Evolutionary conservation across 2,797 vertebrate species (phyloP).

Genomic region (Lophius americanus): DNA sequence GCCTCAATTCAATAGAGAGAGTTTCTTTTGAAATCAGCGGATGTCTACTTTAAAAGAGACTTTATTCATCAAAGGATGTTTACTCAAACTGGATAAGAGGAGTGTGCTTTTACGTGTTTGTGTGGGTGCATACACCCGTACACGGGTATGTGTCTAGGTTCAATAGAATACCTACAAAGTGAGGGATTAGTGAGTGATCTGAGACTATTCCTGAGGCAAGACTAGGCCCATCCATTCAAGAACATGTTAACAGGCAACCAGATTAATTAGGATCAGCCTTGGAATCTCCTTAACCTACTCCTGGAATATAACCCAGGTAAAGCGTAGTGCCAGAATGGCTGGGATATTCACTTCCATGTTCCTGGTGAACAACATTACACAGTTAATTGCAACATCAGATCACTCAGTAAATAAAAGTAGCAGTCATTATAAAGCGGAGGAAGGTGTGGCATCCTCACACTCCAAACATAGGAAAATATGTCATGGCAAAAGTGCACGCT

Average conservation of each 20-base stretch:
- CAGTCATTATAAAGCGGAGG: constrained; percentile 36
- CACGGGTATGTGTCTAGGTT: constrained; percentile 46
- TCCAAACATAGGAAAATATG: constrained; percentile 58
- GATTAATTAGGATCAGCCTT: constrained; percentile 26
- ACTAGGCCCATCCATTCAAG: constrained; percentile 69
- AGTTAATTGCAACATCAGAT: constrained; percentile 59
- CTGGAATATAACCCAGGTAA: constrained; percentile 42
- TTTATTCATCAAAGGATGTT: constrained; percentile 81
- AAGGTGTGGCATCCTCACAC: constrained; percentile 52
- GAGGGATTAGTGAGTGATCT: constrained; percentile 74
- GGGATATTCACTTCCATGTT: constrained; percentile 49
- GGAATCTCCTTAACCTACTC: constrained; percentile 27
- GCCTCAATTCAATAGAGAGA: constrained; percentile 54
- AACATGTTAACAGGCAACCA: constrained; percentile 37
- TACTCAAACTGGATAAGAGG: constrained; percentile 61
- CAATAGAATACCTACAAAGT: constrained; percentile 77
- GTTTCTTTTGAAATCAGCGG: constrained; percentile 71
- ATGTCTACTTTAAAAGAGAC: constrained; percentile 73
- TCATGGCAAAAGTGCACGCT: constrained; percentile 54
- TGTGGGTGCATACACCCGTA: constrained; percentile 31
- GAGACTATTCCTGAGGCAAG: constrained; percentile 78
- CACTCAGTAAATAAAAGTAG: constrained; percentile 65
- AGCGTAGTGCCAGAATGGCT: constrained; percentile 41
- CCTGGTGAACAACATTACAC: constrained; percentile 67
- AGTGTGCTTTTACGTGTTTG: constrained; percentile 29